Percentiles rank a stretch among this genome's conserved stretches.
These are phyloP conservation scores for Pseudoatta argentina DNA, from an alignment of 1,140 invertebrate species.

Conservation along the genomic window DNA sequence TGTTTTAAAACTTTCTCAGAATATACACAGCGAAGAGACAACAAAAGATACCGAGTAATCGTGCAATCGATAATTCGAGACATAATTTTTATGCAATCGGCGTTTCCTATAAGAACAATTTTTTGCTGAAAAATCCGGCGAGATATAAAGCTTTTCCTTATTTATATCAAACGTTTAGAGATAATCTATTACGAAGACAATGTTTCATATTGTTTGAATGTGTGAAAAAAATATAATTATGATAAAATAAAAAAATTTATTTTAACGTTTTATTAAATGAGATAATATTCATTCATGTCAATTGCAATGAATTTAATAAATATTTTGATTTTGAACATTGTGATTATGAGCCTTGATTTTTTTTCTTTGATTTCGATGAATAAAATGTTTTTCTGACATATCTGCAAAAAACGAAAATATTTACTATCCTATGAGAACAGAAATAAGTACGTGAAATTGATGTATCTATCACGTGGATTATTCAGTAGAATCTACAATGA, in stretches of 20 bases:
- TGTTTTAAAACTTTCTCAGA: constrained; percentile 25
- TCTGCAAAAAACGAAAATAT: background rate
- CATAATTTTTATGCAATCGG: background rate
- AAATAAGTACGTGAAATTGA: too few relatives aligned
- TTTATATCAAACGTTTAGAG: background rate
- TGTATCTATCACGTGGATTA: too few relatives aligned
- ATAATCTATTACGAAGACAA: background rate
- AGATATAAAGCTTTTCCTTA: background rate
- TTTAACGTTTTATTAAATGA: background rate
- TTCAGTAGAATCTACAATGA: too few relatives aligned
- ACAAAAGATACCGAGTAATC: background rate
- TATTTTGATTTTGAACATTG: background rate
- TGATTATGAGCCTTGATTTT: background rate
- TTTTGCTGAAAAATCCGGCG: background rate
- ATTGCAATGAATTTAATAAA: background rate
- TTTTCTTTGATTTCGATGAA: background rate
- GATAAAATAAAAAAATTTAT: background rate
- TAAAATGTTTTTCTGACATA: background rate
- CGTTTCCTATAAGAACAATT: background rate
- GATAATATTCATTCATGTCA: background rate
- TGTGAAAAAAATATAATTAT: background rate
- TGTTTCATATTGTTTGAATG: background rate
- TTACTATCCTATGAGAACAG: background rate
- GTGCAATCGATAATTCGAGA: constrained; percentile 21
- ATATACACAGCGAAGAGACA: constrained; percentile 3